These are phyloP conservation scores for Myrmecobius fasciatus DNA, from an alignment of 2,113 vertebrate genomes.

Conservation along the genomic window DNA sequence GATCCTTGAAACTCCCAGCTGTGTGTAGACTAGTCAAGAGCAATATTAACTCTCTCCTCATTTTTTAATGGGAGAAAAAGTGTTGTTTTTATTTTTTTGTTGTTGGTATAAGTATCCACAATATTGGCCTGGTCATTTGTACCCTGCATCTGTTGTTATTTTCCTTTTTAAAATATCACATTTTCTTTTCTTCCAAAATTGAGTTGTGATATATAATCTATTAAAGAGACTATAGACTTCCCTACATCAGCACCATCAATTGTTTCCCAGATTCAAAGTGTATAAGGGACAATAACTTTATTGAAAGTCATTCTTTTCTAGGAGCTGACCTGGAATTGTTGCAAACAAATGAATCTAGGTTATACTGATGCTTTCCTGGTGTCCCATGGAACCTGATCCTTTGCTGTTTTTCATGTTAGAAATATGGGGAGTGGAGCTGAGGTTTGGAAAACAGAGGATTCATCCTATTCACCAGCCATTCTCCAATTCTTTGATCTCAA, in stretches of 20 bases:
- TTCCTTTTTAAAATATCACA: constrained; percentile 19
- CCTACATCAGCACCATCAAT: background rate
- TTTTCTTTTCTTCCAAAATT: constrained; percentile 33
- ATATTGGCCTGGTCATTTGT: background rate
- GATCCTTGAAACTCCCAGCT: constrained; percentile 29
- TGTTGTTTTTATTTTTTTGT: constrained; percentile 4
- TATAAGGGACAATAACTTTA: constrained; percentile 1
- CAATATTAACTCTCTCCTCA: constrained; percentile 8
- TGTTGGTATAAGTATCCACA: background rate
- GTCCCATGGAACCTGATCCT: background rate
- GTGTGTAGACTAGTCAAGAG: constrained; percentile 28
- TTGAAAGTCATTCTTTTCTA: constrained; percentile 13
- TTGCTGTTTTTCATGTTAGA: background rate
- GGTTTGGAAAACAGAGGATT: background rate
- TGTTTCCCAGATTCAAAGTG: constrained; percentile 5
- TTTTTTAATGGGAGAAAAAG: constrained; percentile 17
- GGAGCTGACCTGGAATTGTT: background rate
- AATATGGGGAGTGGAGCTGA: constrained; percentile 16
- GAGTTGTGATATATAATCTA: background rate
- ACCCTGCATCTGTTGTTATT: background rate
- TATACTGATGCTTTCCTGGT: background rate
- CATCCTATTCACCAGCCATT: background rate
- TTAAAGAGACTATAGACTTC: background rate
- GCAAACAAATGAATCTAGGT: background rate
- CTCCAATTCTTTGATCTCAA: background rate